A percentile compares a stretch with the other conserved stretches of the same genome.
phyloP scores from a whole-genome alignment of 2,888 invertebrate genomes.

The Augiades crinisus region DNA sequence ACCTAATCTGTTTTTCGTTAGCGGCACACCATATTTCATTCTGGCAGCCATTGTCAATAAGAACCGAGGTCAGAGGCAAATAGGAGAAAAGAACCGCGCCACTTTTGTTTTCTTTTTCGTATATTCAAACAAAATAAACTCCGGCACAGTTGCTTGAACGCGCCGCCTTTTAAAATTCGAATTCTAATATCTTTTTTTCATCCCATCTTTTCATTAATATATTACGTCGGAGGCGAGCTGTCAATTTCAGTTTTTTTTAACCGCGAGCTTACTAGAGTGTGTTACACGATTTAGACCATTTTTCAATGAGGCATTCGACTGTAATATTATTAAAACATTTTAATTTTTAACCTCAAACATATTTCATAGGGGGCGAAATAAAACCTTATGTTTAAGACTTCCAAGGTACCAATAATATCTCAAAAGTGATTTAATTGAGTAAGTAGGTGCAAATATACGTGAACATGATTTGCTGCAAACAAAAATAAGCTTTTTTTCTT shows the following conservation, averaged over 20 bases:
- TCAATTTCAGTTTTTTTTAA: slow-evolving; percentile 59
- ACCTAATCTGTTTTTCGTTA: slow-evolving; percentile 77
- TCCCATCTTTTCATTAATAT: slow-evolving; percentile 78
- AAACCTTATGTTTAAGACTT: too few species aligned
- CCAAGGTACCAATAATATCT: too few species aligned
- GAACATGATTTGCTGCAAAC: too few species aligned
- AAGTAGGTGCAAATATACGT: too few species aligned
- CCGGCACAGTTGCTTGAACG: slow-evolving; percentile 67
- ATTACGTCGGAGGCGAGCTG: slow-evolving; percentile 67
- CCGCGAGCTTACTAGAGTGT: slow-evolving; percentile 42
- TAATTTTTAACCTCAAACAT: too few species aligned
- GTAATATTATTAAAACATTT: slow-evolving; percentile 25
- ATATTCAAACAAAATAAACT: slow-evolving; percentile 75
- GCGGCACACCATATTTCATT: slow-evolving; percentile 77
- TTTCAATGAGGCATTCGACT: slow-evolving; percentile 48
- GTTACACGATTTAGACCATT: slow-evolving; percentile 47
- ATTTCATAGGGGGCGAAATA: too few species aligned
- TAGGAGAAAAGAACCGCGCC: slow-evolving; percentile 68
- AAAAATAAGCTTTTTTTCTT: too few species aligned
- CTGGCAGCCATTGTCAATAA: slow-evolving; percentile 80
- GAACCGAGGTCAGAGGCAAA: slow-evolving; percentile 77
- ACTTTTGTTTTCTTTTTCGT: slow-evolving; percentile 74
- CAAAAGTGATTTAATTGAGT: too few species aligned
- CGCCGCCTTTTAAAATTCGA: slow-evolving; percentile 74
- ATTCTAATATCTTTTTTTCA: slow-evolving; percentile 59